Base-by-base conservation (phyloP, 2,888 invertebrate species). In the Drosophila cognata region DNA sequence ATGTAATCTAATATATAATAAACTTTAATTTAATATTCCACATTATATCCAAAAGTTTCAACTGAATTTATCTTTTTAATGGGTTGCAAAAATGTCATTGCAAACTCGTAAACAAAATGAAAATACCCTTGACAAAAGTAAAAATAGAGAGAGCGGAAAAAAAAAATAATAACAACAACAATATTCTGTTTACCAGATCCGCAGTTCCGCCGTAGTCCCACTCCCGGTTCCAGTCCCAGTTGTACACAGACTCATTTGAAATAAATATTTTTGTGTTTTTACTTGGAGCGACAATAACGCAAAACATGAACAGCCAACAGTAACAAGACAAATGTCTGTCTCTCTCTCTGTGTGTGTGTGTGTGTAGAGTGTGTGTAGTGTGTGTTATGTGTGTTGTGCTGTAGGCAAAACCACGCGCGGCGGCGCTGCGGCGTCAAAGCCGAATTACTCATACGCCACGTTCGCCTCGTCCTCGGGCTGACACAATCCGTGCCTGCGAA, bases 261-360 rank as follows among this genome's bases (percentile, higher is more conserved):
- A 89, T 88, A 88, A 88, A 88, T 88, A 88, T 89, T 88, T 89
- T 87, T 88, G 91, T 90, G 91, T 91, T 90, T 91, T 84, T 86
- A 88, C 85, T 88, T 85, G 84, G 77, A 80, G 85, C 91, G 90
- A 89, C 90, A 90, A 90, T 90, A 85, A 85, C 85, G 85, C 85
- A 85, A 85, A 85, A 88, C 85, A 85, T 85, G 88, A 85, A 88
- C 76, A 81, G 74, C 74, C 74, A 70, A 71, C 71, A 74, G 73
- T 64, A 72, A 66, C 69, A 84, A 84, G 81, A 84, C 75, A 84
- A 82, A 82, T 82, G 68, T 72, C 65, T 74, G 59, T 69, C 29
- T 56, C 55, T 48, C 36, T 70, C 21, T 61, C 56, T 51, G 57
- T 71, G 46, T 63, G 21, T 66, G 48, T 53, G 51, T 48, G 55